Evolutionary conservation across 2,888 invertebrate genomes (phyloP).

Genomic region (Apodemia duryi): DNA sequence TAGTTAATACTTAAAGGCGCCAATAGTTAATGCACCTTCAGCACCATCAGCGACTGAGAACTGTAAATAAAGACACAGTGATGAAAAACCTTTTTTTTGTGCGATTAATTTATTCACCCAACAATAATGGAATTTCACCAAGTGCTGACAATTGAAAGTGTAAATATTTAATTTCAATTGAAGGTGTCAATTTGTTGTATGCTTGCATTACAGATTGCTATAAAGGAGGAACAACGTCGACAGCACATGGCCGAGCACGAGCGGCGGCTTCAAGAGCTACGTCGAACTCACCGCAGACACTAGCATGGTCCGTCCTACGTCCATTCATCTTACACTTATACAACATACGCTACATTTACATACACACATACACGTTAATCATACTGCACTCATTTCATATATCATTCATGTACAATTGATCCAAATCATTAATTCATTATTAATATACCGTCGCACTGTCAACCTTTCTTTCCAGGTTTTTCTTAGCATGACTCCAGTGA

Average conservation of each 20-base stretch:
- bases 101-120: too few species aligned
- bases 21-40: too few species aligned
- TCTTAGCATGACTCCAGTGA: constrained; percentile 4
- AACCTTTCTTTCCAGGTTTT: constrained; percentile 41
- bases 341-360: background rate
- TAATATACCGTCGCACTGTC: constrained; percentile 47
- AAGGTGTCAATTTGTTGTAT: background rate
- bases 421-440: constrained; percentile 35
- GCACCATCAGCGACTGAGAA: too few species aligned
- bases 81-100: too few species aligned
- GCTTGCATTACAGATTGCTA: constrained; percentile 83
- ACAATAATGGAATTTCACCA: too few species aligned
- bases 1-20: too few species aligned
- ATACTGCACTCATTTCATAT: constrained; percentile 23
- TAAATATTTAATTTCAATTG: background rate
- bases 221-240: constrained; percentile 92
- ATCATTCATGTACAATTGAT: constrained; percentile 28
- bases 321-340: constrained; percentile 31
- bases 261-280: constrained; percentile 86
- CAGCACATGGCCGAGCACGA: constrained; percentile 94
- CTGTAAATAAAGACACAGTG: too few species aligned
- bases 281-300: constrained; percentile 76
- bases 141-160: background rate
- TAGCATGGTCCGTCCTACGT: constrained; percentile 74
- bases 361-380: constrained; percentile 22